Percentiles rank a stretch among this genome's conserved stretches.
Conservation (phyloP, 2,113 vertebrate genomes). For the Ammodramus savannarum region DNA sequence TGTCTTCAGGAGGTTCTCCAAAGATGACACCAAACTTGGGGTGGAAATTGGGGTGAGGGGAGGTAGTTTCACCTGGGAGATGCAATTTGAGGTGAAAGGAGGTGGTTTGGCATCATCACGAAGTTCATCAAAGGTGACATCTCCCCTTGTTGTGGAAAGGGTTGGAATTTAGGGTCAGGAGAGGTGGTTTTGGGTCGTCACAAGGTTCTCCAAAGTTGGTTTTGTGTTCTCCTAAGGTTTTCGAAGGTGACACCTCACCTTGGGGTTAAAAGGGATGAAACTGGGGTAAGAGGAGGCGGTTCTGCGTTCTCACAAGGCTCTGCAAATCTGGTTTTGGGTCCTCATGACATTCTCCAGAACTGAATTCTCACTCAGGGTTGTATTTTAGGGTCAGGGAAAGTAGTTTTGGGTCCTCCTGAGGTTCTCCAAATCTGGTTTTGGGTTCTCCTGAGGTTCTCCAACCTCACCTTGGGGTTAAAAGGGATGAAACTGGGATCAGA, state of each 20-base stretch:
- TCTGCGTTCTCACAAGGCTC: background rate
- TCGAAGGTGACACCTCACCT: background rate
- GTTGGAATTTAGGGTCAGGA: background rate
- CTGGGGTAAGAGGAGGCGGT: background rate
- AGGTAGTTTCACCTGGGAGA: too few relatives aligned
- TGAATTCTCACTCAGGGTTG: too few relatives aligned
- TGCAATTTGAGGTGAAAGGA: too few relatives aligned
- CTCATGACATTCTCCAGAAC: background rate
- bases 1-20: too few relatives aligned
- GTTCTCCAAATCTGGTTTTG: background rate
- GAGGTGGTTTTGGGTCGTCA: accelerated
- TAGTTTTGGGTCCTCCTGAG: too few relatives aligned
- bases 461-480: too few relatives aligned
- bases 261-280: background rate
- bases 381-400: too few relatives aligned
- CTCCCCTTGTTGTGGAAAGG: too few relatives aligned
- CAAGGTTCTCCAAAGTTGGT: background rate
- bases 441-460: background rate
- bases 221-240: background rate
- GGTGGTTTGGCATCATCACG: too few relatives aligned
- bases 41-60: too few relatives aligned
- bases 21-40: too few relatives aligned
- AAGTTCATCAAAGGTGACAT: too few relatives aligned
- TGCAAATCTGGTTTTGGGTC: background rate
- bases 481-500: background rate